A percentile compares a stretch with the other conserved stretches of the same genome.
Conservation (phyloP, 2,797 vertebrate species). For the Rousettus madagascariensis region DNA sequence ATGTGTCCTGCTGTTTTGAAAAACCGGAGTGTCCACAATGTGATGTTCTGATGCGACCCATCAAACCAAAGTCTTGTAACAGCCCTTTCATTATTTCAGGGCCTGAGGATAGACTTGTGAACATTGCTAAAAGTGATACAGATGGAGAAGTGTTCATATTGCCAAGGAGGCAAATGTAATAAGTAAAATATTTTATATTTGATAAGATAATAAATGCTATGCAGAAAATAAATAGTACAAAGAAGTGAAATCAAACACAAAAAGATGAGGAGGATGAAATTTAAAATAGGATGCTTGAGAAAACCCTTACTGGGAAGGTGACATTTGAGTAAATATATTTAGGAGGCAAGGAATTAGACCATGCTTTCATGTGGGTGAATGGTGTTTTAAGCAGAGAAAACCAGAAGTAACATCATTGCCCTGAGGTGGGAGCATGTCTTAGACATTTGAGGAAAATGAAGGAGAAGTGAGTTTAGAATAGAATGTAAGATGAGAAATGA, state of each 20-base stretch:
- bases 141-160: background rate
- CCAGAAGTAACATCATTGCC: no score
- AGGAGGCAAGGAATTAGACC: background rate
- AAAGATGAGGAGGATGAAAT: background rate
- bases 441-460: background rate
- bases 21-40: background rate
- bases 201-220: background rate
- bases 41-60: background rate
- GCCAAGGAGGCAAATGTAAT: background rate
- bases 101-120: accelerated
- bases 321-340: background rate
- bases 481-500: accelerated
- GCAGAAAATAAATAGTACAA: background rate
- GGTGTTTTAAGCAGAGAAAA: background rate
- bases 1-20: no score
- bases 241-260: background rate
- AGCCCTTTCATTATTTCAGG: background rate
- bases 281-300: background rate
- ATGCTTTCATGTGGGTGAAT: background rate
- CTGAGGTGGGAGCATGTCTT: background rate
- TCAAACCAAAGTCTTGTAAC: background rate
- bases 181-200: background rate
- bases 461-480: background rate
- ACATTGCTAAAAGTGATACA: accelerated
- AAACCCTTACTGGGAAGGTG: background rate